phyloP scores from a whole-genome alignment of 2,888 invertebrate genomes.

The Pristionchus arcanus region DNA sequence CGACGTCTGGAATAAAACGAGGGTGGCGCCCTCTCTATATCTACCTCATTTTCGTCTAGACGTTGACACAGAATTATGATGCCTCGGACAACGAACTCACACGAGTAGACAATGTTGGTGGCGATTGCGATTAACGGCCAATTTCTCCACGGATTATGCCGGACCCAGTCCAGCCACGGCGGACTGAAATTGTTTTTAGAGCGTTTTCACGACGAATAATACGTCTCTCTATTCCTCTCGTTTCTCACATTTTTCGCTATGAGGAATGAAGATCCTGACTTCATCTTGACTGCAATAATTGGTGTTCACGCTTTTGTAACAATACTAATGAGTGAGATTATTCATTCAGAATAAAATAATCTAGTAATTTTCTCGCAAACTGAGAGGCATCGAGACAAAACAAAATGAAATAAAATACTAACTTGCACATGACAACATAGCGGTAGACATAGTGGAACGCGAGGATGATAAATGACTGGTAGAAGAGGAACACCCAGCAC shows the following conservation, averaged over 20 bases:
- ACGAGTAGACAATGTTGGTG: background rate
- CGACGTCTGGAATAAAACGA: too few relatives aligned
- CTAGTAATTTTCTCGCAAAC: too few relatives aligned
- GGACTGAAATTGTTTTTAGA: background rate
- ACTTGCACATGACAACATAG: background rate
- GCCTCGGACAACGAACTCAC: too few relatives aligned
- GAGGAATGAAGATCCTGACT: background rate
- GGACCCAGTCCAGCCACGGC: background rate
- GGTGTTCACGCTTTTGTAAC: background rate
- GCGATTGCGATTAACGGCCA: background rate
- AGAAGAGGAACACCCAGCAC: background rate
- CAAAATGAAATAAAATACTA: too few relatives aligned
- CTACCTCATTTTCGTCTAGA: too few relatives aligned
- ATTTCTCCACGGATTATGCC: background rate
- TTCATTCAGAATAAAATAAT: background rate
- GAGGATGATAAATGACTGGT: background rate
- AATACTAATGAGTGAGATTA: background rate
- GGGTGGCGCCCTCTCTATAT: too few relatives aligned
- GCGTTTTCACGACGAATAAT: too few relatives aligned
- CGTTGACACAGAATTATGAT: background rate
- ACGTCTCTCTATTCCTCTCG: too few relatives aligned
- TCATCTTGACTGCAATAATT: too few relatives aligned
- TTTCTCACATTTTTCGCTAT: background rate
- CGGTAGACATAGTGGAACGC: background rate
- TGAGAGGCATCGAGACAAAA: too few relatives aligned